Evolutionary conservation across 1,140 invertebrate species (phyloP), one percentile per base, ranked within the genome.

Genomic region (Macrobrachium rosenbergii): DNA sequence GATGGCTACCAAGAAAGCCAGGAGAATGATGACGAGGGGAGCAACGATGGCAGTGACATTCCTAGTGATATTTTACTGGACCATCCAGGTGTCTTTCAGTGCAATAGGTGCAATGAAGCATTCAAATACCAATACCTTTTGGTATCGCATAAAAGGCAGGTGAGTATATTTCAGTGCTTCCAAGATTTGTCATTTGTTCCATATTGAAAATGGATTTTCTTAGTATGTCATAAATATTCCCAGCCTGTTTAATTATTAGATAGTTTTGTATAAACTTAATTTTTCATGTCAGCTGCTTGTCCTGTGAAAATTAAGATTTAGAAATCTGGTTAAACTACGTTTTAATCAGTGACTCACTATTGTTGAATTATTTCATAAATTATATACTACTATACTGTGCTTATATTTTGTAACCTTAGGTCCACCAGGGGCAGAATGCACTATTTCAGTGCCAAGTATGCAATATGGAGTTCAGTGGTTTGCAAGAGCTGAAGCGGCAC

Each of bases 111-210:
- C 72, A 72, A 83, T 23, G 88, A 90, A 69, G 75, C 80, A 7
- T 90, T 90, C 83, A 88, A 88, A 62, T 90, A 88, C 60, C 89
- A 90, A 67, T 81, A 90, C 59, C 89, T 83, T 12, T 80, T 90
- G 28, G 77, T 86, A 0, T 43, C 87, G 5, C 89, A 90, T 60
- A 90, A 88, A 75, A 79, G 83, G 17, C 89, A 90, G 64, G 85
- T 87, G 60, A 8, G 85, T 77, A 67, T 5, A 17, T 3, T 5
- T 62, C 58, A 64, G 37, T 37, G 5, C 14, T 62, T 77, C 14
- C 23, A 12, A 8, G 12, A 12, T 52, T 21, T 52, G 0, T 58
- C 58, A 52, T 37, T 3, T 37, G 28, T 37, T 37, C 28, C 1
- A 37, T 37, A 37, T 37, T 37, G 28, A 37, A 37, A 37, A 37